Base-by-base conservation (phyloP, 2,113 vertebrate genomes). In the Cryptotis parvus region DNA sequence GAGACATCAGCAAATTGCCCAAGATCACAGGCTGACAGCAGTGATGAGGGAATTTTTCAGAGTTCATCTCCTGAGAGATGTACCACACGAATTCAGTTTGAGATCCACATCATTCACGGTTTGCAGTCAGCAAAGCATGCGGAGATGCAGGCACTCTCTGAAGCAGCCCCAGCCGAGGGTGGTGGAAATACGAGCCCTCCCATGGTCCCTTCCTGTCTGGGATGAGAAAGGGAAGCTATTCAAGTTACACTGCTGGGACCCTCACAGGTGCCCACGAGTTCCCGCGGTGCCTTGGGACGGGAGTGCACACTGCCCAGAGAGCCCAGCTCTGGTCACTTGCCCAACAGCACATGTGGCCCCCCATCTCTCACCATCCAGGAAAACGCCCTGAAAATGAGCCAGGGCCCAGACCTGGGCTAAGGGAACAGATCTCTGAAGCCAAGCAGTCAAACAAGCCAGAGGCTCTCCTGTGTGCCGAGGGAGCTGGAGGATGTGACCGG, bases 151-250 rank as follows among this genome's bases (percentile, higher is more conserved):
- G 75, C 72, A 89, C 35, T 89, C 39, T 77, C 72, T 63, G 83
- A 29, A 94, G 72, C 39, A 93, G 94, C 91, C 91, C 94, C 18
- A 94, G 95, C 77, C 82, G 61, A 95, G 75, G 45, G 75, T 91
- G 35, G 63, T 92, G 31, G 89, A 88, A 74, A 89, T 90, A 39
- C 68, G 85, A 91, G 72, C 89, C 69, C 84, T 88, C 73, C 87
- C 81, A 94, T 96, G 96, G 96, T 96, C 96, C 96, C 96, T 96
- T 96, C 89, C 96, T 96, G 96, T 96, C 95, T 96, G 69, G n/a
- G n/a, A n/a, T n/a, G n/a, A n/a, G n/a, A 94, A 95, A 92, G 95
- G 86, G 55, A 78, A 92, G 95, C 93, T 95, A 95, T 55, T 95
- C 85, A 92, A 92, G 83, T 96, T 96, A 95, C 33, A 93, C 86